Conservation (phyloP, 2,113 vertebrate species). For the Sinocyclocheilus grahami region DNA sequence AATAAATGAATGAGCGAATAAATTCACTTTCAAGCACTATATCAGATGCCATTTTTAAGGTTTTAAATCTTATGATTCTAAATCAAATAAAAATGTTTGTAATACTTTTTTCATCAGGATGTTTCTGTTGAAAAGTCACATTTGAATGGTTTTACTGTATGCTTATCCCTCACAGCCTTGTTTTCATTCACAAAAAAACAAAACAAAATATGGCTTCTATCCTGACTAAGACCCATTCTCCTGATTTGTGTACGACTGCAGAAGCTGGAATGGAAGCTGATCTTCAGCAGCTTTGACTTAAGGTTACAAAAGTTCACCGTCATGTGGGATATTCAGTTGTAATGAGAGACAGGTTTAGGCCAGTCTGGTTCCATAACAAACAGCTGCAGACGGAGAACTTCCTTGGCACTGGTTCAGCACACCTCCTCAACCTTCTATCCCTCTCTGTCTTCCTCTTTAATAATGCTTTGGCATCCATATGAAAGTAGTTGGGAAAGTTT, state of each 20-base stretch:
- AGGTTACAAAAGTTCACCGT: constrained; percentile 5
- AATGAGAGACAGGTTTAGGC: constrained; percentile 16
- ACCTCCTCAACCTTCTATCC: constrained; percentile 7
- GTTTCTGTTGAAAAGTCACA: not conserved
- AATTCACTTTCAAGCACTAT: not conserved
- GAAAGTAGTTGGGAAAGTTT: constrained; percentile 8
- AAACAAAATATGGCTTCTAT: not conserved
- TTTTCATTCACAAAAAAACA: not conserved
- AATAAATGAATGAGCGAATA: not conserved
- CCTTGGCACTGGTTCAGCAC: constrained; percentile 5
- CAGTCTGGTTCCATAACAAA: not conserved
- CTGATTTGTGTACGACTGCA: not conserved
- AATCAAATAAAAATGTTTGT: too few relatives aligned
- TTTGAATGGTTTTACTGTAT: not conserved
- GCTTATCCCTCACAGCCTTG: not conserved
- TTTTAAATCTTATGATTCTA: too few relatives aligned
- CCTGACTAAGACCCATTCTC: constrained; percentile 1
- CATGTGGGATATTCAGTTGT: constrained; percentile 12
- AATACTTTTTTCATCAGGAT: too few relatives aligned
- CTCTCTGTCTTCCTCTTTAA: constrained; percentile 13
- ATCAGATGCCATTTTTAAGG: too few relatives aligned
- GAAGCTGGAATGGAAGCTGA: constrained; percentile 11
- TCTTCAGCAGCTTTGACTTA: not conserved
- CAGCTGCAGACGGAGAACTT: not conserved
- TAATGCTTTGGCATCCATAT: constrained; percentile 34